Evolutionary conservation across 2,888 invertebrate species (phyloP).

Genomic region (Melinaea menophilus): DNA sequence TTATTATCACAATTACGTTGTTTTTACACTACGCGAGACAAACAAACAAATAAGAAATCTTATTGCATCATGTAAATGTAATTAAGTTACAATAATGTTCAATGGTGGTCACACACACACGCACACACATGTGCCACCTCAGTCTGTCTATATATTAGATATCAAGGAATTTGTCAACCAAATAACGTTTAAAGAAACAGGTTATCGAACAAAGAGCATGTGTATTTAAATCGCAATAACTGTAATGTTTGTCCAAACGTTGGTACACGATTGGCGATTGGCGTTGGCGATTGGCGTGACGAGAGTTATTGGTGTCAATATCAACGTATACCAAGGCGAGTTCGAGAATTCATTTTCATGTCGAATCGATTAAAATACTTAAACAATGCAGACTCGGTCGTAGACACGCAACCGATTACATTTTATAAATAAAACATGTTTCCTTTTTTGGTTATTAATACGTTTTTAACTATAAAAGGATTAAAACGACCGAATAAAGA

Average conservation of each 20-base stretch:
- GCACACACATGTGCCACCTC: too few species aligned
- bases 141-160: too few species aligned
- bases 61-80: too few species aligned
- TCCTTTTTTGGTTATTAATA: slow-evolving; percentile 2
- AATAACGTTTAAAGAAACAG: background rate
- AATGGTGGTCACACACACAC: too few species aligned
- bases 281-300: slow-evolving; percentile 31
- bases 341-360: slow-evolving; percentile 39
- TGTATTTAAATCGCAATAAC: slow-evolving; percentile 13
- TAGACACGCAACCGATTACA: slow-evolving; percentile 31
- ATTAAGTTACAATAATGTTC: too few species aligned
- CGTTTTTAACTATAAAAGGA: background rate
- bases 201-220: slow-evolving; percentile 2
- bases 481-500: too few species aligned
- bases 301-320: slow-evolving; percentile 41
- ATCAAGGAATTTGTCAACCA: slow-evolving; percentile 1
- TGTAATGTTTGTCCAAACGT: slow-evolving; percentile 13
- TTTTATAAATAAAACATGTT: slow-evolving; percentile 23
- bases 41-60: too few species aligned
- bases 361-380: slow-evolving; percentile 40
- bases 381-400: slow-evolving; percentile 30
- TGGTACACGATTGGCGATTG: slow-evolving; percentile 15
- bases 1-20: too few species aligned
- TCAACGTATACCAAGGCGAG: slow-evolving; percentile 35
- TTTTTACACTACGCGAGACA: too few species aligned